Conservation (phyloP, 2,797 vertebrate genomes). For the Austrolebias charrua region DNA sequence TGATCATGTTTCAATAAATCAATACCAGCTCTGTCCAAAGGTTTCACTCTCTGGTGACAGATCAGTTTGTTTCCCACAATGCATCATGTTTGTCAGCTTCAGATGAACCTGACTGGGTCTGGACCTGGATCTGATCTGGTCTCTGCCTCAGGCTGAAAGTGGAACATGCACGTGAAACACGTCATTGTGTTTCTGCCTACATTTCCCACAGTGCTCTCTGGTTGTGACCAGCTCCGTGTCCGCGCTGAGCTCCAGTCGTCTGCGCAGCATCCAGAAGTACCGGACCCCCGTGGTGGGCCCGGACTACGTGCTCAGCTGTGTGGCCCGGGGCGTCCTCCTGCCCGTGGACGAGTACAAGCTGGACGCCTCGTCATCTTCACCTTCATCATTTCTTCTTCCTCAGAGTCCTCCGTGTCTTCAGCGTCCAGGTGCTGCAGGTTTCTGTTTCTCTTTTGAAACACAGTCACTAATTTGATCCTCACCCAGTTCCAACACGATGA, state of each 20-base stretch:
- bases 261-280: conserved; percentile 74
- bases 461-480: neutral
- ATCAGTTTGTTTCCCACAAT: no score
- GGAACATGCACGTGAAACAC: no score
- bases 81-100: no score
- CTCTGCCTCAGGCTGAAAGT: no score
- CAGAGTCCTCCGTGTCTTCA: no score
- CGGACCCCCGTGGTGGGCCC: conserved; percentile 72
- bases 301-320: conserved; percentile 80
- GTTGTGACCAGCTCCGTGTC: conserved; percentile 73
- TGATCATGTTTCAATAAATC: no score
- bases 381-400: neutral
- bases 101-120: no score
- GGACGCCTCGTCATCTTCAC: conserved; percentile 11
- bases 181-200: neutral
- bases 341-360: conserved; percentile 62
- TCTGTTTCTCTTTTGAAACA: neutral
- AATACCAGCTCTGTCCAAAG: no score
- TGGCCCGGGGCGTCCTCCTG: conserved; percentile 74
- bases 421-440: neutral
- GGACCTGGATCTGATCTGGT: no score
- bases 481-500: neutral
- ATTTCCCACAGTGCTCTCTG: conserved; percentile 81
- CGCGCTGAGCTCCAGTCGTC: conserved; percentile 73
- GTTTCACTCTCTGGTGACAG: no score